Conservation (phyloP, 2,113 vertebrate species). For the Lipophrys pholis region DNA sequence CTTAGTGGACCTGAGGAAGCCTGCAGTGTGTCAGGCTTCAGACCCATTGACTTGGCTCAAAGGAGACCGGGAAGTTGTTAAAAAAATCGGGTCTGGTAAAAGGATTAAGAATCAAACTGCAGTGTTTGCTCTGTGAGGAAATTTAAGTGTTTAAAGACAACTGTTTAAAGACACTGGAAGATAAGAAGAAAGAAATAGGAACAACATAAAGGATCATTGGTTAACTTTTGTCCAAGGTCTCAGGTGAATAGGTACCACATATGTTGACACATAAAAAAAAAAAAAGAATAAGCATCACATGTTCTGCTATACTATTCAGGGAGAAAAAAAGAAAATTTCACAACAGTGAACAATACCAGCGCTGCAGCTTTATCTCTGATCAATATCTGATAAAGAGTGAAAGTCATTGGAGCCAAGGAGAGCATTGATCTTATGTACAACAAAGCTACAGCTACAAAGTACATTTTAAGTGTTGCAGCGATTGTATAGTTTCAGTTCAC, state of each 20-base stretch:
- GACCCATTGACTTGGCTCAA: conserved; percentile 63
- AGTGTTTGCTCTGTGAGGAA: conserved; percentile 39
- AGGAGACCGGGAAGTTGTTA: conserved; percentile 66
- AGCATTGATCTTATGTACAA: conserved; percentile 64
- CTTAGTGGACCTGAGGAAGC: conserved; percentile 83
- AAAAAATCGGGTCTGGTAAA: conserved; percentile 73
- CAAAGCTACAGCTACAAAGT: conserved; percentile 40
- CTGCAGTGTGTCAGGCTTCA: conserved; percentile 71
- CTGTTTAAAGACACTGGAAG: background rate
- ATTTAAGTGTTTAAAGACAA: conserved; percentile 10
- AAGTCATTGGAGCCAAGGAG: conserved; percentile 72
- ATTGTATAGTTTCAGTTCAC: conserved; percentile 43
- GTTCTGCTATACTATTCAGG: background rate
- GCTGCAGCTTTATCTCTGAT: conserved; percentile 34
- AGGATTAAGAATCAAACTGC: conserved; percentile 64
- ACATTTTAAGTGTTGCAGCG: conserved; percentile 64
- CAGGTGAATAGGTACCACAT: background rate
- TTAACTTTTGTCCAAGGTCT: conserved; percentile 56
- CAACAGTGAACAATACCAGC: conserved; percentile 23
- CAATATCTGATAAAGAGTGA: conserved; percentile 55
- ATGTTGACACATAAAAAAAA: conserved; percentile 6
- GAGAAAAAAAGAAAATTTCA: conserved; percentile 11
- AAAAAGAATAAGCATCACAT: background rate
- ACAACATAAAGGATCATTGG: conserved; percentile 25
- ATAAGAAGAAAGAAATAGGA: conserved; percentile 7